Evolutionary conservation across 2,888 invertebrate species (phyloP), one percentile per base, ranked within the genome.

Genomic region (Tipula confusa): DNA sequence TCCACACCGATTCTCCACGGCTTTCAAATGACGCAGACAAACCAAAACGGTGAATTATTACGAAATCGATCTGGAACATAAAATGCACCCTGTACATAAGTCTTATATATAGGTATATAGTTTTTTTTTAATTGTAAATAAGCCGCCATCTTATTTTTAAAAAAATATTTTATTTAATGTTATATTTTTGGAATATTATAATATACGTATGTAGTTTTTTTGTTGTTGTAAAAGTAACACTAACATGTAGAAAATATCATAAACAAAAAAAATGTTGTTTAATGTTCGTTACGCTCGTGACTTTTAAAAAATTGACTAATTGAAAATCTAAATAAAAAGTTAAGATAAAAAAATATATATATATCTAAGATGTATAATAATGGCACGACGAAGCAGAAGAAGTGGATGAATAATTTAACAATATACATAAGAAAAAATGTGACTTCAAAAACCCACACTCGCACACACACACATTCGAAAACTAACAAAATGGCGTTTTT

Each of bases 251-350:
- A 64, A 64, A 64, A 64, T 64, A 64, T 64, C 64, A 64, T 64
- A 64, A 64, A 64, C 64, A 64, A 64, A 64, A 64, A 64, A 64
- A 64, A 64, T 64, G 64, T 64, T 64, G 64, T 64, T 64, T 64
- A 64, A 80, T 29, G 31, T 80, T 80, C 29, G 80, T 80, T 80
- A 80, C 80, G 80, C 83, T 83, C 83, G 83, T 83, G 83, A 83
- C 83, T 83, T 82, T 83, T 82, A 64, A 83, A 36, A 83, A 43
- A 82, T 64, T 64, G 64, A 64, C 64, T 64, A 64, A 64, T 64
- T 64, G 64, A 64, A 64, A 64, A 64, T 64, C 64, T 24, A 64
- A 64, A 64, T 64, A 64, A 64, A 64, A 64, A 64, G 64, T 64
- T 64, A 64, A 64, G 64, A 64, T n/a, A n/a, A n/a, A n/a, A 64